phyloP scores from a whole-genome alignment of 2,888 invertebrate genomes.

The Neoascia interrupta region DNA sequence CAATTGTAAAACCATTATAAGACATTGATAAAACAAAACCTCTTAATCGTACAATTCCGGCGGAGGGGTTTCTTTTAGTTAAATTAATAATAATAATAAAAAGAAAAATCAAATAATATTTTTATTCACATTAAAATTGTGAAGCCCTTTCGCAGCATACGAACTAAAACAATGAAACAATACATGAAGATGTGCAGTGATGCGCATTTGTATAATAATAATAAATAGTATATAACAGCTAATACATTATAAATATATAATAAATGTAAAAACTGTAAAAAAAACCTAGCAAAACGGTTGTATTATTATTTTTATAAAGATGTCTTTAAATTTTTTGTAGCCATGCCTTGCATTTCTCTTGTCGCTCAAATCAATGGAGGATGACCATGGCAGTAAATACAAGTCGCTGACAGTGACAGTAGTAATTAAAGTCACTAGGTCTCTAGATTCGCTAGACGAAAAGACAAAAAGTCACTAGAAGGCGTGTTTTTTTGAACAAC shows the following conservation, averaged over 20 bases:
- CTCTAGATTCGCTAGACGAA: no score
- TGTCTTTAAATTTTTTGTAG: neutral
- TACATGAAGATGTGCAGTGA: constrained; percentile 34
- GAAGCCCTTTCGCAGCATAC: constrained; percentile 68
- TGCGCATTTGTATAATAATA: constrained; percentile 64
- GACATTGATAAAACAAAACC: constrained; percentile 24
- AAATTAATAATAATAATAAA: constrained; percentile 5
- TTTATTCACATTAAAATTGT: constrained; percentile 51
- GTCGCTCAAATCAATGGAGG: no score
- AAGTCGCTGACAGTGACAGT: no score
- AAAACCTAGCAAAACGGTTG: constrained; percentile 16
- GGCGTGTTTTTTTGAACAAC: no score
- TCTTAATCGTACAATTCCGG: constrained; percentile 23
- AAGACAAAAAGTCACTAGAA: no score
- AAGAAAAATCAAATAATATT: constrained; percentile 8
- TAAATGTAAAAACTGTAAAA: constrained; percentile 64
- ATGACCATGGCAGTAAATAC: no score
- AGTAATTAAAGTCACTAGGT: no score
- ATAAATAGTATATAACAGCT: constrained; percentile 52
- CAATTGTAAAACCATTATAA: neutral
- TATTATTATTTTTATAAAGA: no score
- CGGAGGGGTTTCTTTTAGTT: constrained; percentile 46
- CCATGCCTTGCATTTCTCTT: no score
- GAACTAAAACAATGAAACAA: constrained; percentile 58
- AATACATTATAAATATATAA: constrained; percentile 57